Base-by-base conservation (phyloP, 2,113 vertebrate genomes). In the Mirza zaza region DNA sequence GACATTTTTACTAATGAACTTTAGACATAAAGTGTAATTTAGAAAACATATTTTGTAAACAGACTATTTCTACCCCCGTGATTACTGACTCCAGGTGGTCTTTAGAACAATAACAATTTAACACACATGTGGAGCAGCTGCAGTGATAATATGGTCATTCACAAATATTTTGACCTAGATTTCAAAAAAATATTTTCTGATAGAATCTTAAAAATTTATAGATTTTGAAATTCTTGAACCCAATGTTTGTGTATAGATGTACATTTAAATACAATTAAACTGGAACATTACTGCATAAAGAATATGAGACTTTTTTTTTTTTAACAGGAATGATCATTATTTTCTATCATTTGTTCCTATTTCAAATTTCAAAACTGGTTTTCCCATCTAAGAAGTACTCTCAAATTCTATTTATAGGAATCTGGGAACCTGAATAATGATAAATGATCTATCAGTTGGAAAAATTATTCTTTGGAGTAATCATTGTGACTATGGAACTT, bases 191-290 rank as follows among this genome's bases (percentile, higher is more conserved):
- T 63, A 3, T 55, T 83, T 91, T 94, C 32, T 8, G 13, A 45
- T 48, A 20, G 39, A 18, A 42, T 81, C 57, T 92, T 52, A 61
- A 82, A 79, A 70, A 20, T 42, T n/a, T 20, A 76, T 17, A 77
- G 29, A 87, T 68, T 89, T 76, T 87, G 42, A 77, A 96, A 76
- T 89, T 90, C 23, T 87, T 77, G 17, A 94, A 27, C 18, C 11
- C 34, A 63, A 8, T 61, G 2, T 67, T 4, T n/a, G 34, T 39
- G 27, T 42, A 14, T 39, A 59, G 25, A 21, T 25, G 6, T 23
- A 50, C 23, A 73, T 63, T 57, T 83, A 83, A 63, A 9, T 70
- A 39, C 2, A 11, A 21, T 59, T 13, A 86, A 65, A 59, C 13
- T 90, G 23, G 25, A 88, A 50, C 11, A 55, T 34, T 39, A 90